Percentiles rank a stretch among this genome's conserved stretches.
phyloP scores from a whole-genome alignment of 30 jellyfish, hydroid and myxozoan species.

The Hydractinia echinata region DNA sequence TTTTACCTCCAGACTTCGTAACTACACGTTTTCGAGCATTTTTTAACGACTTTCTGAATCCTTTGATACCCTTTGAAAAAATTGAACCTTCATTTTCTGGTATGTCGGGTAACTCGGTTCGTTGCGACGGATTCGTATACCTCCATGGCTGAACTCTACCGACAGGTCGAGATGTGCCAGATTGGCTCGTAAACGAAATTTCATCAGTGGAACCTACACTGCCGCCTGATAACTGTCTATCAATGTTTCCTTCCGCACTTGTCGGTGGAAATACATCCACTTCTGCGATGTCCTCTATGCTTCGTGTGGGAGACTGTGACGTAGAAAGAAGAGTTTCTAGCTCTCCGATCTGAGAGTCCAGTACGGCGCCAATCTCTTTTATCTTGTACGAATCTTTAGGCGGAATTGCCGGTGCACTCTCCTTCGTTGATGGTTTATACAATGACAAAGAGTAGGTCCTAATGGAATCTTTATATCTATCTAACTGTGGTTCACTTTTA shows the following conservation, averaged over 20 bases:
- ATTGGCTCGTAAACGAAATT: neutral
- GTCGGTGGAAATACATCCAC: neutral
- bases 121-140: neutral
- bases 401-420: neutral
- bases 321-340: conserved; percentile 26
- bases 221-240: neutral
- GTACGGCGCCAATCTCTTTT: conserved; percentile 21
- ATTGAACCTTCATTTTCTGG: neutral
- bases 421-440: neutral
- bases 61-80: neutral
- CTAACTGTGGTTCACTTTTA: neutral
- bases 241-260: neutral
- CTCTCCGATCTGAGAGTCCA: conserved; percentile 15
- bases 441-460: neutral
- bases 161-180: neutral
- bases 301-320: conserved; percentile 5
- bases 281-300: conserved; percentile 13
- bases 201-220: too few relatives aligned
- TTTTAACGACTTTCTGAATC: neutral
- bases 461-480: neutral
- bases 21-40: conserved; percentile 2
- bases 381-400: conserved; percentile 10
- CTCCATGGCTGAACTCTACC: neutral
- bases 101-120: neutral
- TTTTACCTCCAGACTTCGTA: neutral